Base-by-base conservation (phyloP, 2,113 vertebrate species). In the Ammodytes dubius region DNA sequence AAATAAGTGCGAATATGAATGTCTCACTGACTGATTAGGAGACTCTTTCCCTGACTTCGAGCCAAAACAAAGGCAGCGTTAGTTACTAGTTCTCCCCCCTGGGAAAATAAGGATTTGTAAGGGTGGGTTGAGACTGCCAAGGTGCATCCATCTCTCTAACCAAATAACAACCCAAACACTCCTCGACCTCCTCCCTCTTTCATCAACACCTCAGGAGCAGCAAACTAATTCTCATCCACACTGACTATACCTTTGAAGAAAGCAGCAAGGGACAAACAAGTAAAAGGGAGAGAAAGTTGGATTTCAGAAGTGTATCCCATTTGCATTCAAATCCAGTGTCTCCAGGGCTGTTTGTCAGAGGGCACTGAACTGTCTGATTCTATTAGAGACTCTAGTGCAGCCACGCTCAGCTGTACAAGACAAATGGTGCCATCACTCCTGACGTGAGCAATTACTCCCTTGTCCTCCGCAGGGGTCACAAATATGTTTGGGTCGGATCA, bases 291-390 rank as follows among this genome's bases (percentile, higher is more conserved):
- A 53, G 58, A 47, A 60, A 70, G 68, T 60, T 74, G 53, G 52
- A 70, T 83, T 77, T 15, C 13, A 45, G 53, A 71, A 78, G 60
- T 68, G 46, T 3, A 49, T 61, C 40, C 7, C 60, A 88, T 92
- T 90, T 87, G 81, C 82, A 91, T 90, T 89, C 88, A 61, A 58
- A 61, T 40, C 70, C 27, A 5, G 76, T 66, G 69, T 19, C 45
- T 87, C 40, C 42, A 76, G 40, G 72, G 74, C 83, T 81, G 81
- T 81, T 86, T 84, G 77, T 87, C 79, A 77, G 54, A 80, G 79
- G 79, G 42, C 81, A 49, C 73, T 54, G 50, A 82, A 74, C 82
- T 88, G 88, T 88, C 88, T 77, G 70, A 82, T 89, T 88, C 67
- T 56, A 77, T 90, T 71, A 86, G 53, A 83, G 87, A 63, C 82